Percentiles rank a stretch among this genome's conserved stretches.
These are phyloP conservation scores for Diploptera punctata DNA, from an alignment of 2,888 invertebrate species.

Conservation along the genomic window DNA sequence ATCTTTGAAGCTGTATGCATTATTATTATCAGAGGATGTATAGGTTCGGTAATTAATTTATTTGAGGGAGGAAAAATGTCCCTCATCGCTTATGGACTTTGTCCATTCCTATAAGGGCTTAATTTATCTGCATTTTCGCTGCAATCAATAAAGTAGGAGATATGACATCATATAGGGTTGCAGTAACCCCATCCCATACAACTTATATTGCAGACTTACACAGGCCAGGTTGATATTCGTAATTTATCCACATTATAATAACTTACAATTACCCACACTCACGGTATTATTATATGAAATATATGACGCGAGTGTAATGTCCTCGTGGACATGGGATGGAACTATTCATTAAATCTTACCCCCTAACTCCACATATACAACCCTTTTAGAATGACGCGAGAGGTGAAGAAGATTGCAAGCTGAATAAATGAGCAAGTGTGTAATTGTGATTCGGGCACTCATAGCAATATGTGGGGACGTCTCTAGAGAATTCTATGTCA, in stretches of 20 bases:
- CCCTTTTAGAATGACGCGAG: conserved; percentile 3
- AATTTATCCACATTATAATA: conserved; percentile 8
- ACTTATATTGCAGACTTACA: too few relatives aligned
- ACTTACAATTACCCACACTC: background rate
- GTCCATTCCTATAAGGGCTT: too few relatives aligned
- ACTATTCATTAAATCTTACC: conserved; percentile 8
- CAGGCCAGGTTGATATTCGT: background rate
- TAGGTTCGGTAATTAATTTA: too few relatives aligned
- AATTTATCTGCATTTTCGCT: too few relatives aligned
- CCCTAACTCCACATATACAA: conserved; percentile 4
- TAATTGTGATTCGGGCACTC: background rate
- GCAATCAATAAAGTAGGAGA: too few relatives aligned
- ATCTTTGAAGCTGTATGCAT: too few relatives aligned
- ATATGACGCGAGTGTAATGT: background rate
- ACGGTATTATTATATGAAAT: background rate
- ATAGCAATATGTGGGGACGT: background rate
- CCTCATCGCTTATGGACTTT: too few relatives aligned
- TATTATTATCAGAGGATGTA: too few relatives aligned
- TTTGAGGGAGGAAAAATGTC: too few relatives aligned
- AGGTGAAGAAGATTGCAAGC: conserved; percentile 4
- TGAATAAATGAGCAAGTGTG: conserved; percentile 19
- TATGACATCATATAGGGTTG: too few relatives aligned
- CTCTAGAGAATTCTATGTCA: too few relatives aligned
- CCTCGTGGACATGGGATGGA: background rate
- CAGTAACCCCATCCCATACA: too few relatives aligned